Base-by-base conservation (phyloP, 2,797 vertebrate species). In the Myripristis jacobus region DNA sequence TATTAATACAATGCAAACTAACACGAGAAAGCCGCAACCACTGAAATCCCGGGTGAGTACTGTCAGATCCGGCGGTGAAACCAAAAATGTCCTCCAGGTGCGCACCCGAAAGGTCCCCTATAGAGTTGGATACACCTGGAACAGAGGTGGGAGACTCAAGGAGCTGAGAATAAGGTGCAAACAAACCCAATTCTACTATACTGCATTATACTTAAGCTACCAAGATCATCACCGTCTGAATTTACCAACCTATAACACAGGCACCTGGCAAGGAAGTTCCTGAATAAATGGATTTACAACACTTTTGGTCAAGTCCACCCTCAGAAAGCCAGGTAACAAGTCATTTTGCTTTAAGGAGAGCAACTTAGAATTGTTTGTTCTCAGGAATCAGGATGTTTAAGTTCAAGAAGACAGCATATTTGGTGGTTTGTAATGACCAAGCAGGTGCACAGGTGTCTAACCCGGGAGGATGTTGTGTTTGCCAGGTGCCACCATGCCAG, bases 251-350 rank as follows among this genome's bases (percentile, higher is more conserved):
- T 24, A 4, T 68, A 25, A 4, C 68, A 15, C 86, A 99, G 97
- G 48, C 94, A 95, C 48, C 74, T 99, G 74, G 92, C 94, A 63
- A 95, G 95, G 81, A 99, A 97, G 79, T 99, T 95, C 81, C 91
- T 98, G 29, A 89, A 67, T 78, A 88, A 96, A 73, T 99, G 98
- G 97, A 93, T 94, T 41, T 84, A 66, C 68, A 94, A 91, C 47
- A 95, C 95, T 2, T 98, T 99, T 91, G 97, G 97, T 65, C 92
- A 91, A 85, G 74, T 97, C 70, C 91, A 91, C 52, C 95, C 94
- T 68, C 94, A 94, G 31, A 84, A 87, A 91, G 96, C 95, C 80
- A 97, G 95, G 96, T 97, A 93, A 73, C 13, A 1, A 36, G 3
- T 11, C 22, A 6, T 18, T 29, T n/a, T 34, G 41, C 3, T 53